Evolutionary conservation across 2,113 vertebrate species (phyloP).

Genomic region (Channa maculata): DNA sequence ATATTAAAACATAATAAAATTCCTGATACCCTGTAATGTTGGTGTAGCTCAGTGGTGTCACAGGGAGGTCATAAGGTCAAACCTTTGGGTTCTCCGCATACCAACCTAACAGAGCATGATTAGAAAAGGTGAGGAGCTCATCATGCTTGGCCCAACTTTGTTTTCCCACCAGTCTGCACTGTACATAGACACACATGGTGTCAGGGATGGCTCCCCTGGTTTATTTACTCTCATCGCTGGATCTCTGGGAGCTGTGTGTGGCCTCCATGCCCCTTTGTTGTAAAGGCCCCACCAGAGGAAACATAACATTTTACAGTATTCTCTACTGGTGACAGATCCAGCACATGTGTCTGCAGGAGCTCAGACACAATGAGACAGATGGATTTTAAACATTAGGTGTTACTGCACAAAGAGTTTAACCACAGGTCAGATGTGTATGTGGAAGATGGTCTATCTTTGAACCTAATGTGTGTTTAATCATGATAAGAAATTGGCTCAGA

Average conservation of each 20-base stretch:
- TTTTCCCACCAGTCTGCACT: conserved; percentile 73
- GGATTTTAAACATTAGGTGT: conserved; percentile 16
- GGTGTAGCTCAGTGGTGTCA: too few relatives aligned
- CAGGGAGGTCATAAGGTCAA: conserved; percentile 13
- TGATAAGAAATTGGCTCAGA: background rate
- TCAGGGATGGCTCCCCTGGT: conserved; percentile 80
- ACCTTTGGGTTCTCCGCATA: conserved; percentile 8
- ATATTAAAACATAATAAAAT: too few relatives aligned
- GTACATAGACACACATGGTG: conserved; percentile 76
- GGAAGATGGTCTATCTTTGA: background rate
- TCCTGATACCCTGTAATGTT: too few relatives aligned
- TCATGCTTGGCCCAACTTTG: conserved; percentile 69
- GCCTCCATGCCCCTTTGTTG: conserved; percentile 81
- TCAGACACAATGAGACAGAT: conserved; percentile 55
- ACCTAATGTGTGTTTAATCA: background rate
- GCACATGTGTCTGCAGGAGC: conserved; percentile 44
- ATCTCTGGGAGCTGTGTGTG: conserved; percentile 86
- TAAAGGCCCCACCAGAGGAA: conserved; percentile 86
- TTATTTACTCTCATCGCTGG: conserved; percentile 89
- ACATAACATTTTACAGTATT: conserved; percentile 81
- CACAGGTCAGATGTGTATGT: conserved; percentile 8
- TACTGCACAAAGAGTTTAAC: too few relatives aligned
- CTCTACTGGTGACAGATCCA: conserved; percentile 74
- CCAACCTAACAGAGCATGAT: conserved; percentile 12
- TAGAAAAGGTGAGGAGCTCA: conserved; percentile 58